phyloP scores from a whole-genome alignment of 1,140 invertebrate genomes.

The Caerostris darwini region DNA sequence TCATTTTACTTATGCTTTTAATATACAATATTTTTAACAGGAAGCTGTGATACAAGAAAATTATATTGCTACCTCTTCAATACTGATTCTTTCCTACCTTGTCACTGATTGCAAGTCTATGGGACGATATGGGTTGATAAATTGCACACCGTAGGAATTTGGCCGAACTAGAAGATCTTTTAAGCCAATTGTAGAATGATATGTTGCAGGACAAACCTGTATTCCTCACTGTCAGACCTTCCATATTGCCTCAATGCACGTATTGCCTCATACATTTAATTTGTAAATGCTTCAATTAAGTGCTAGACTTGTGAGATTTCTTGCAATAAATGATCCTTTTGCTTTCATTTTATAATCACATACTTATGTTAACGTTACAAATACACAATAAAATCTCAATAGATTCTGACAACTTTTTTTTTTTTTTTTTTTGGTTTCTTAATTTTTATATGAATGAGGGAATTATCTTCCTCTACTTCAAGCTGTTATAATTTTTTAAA shows the following conservation, averaged over 20 bases:
- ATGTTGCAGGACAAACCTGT: not conserved
- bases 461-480: too few species aligned
- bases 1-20: too few species aligned
- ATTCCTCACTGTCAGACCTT: not conserved
- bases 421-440: too few species aligned
- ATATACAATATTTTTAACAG: too few species aligned
- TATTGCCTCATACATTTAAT: not conserved
- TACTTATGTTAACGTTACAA: too few species aligned
- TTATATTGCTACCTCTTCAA: too few species aligned
- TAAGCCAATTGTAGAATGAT: not conserved
- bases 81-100: not conserved
- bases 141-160: not conserved
- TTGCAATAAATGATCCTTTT: not conserved
- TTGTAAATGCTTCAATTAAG: not conserved
- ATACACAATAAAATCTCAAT: too few species aligned
- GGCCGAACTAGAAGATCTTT: not conserved
- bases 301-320: not conserved
- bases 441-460: too few species aligned
- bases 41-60: too few species aligned
- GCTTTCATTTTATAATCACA: not conserved
- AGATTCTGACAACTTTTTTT: too few species aligned
- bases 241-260: too few species aligned
- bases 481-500: too few species aligned
- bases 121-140: not conserved
- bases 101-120: not conserved